phyloP scores from a whole-genome alignment of 2,797 vertebrate genomes.

The Aratinga solstitialis region DNA sequence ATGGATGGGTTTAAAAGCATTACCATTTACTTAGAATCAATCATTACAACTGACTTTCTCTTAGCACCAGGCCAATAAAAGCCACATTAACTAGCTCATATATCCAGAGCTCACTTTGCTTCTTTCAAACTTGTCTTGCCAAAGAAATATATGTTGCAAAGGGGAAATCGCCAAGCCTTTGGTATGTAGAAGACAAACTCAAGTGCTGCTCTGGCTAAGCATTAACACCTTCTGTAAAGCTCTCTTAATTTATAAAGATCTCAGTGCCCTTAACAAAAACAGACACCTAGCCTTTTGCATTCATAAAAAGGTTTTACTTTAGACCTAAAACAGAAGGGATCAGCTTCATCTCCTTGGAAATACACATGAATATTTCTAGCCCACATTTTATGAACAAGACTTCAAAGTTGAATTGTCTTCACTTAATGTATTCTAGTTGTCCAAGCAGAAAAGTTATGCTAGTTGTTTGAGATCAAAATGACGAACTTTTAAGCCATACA shows the following conservation, averaged over 20 bases:
- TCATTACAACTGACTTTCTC: neutral
- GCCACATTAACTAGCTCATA: neutral
- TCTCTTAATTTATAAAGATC: neutral
- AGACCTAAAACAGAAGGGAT: neutral
- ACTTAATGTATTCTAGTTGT: neutral
- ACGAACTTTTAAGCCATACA: neutral
- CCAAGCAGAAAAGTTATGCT: neutral
- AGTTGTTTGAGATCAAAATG: neutral
- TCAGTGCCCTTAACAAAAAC: neutral
- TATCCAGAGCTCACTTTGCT: neutral
- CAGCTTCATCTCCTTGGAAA: neutral
- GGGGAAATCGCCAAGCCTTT: neutral
- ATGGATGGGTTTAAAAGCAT: neutral
- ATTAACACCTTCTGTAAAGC: neutral
- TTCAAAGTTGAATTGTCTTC: neutral
- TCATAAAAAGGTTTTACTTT: neutral
- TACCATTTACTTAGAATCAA: neutral
- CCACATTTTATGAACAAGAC: neutral
- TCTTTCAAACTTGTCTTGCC: neutral
- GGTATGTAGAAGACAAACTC: neutral
- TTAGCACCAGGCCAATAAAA: neutral
- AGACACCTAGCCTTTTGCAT: neutral
- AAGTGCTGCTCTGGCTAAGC: neutral
- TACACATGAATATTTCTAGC: neutral
- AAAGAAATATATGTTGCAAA: neutral